Evolutionary conservation across 2,113 vertebrate species (phyloP).

Genomic region (Hypomesus transpacificus): DNA sequence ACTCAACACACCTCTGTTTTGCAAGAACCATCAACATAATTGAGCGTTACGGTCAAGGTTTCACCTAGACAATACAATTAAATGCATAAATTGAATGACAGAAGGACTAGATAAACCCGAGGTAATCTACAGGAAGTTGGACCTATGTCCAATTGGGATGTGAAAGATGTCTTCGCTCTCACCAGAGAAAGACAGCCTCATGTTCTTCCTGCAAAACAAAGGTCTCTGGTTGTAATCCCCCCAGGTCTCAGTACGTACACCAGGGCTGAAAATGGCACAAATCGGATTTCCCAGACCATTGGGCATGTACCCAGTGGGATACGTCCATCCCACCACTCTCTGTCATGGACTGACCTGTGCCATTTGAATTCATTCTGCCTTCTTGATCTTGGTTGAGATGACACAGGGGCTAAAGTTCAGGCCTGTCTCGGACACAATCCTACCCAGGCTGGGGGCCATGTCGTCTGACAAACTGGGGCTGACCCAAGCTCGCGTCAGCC

Average conservation of each 20-base stretch:
- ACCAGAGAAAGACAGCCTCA: too few species aligned
- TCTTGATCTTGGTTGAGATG: not conserved
- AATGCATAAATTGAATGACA: too few species aligned
- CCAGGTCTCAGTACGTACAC: conserved; percentile 17
- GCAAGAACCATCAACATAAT: not conserved
- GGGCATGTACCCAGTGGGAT: conserved; percentile 8
- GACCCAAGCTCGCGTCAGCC: conserved; percentile 7
- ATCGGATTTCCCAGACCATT: conserved; percentile 18
- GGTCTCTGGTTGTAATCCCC: conserved; percentile 15
- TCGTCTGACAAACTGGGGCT: conserved; percentile 3
- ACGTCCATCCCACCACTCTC: not conserved
- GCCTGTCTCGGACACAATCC: not conserved
- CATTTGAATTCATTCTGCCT: conserved; percentile 9
- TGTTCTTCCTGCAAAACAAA: too few species aligned
- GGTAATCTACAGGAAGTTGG: too few species aligned
- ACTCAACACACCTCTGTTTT: conserved; percentile 15
- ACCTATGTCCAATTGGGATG: too few species aligned
- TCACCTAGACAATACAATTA: too few species aligned
- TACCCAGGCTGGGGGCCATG: not conserved
- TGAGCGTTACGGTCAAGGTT: too few species aligned
- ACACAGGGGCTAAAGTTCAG: not conserved
- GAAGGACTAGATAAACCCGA: too few species aligned
- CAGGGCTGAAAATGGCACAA: conserved; percentile 8
- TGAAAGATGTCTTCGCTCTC: too few species aligned
- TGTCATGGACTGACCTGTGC: not conserved